Base-by-base conservation (phyloP, 2,888 invertebrate genomes). In the Aphidoletes aphidimyza region DNA sequence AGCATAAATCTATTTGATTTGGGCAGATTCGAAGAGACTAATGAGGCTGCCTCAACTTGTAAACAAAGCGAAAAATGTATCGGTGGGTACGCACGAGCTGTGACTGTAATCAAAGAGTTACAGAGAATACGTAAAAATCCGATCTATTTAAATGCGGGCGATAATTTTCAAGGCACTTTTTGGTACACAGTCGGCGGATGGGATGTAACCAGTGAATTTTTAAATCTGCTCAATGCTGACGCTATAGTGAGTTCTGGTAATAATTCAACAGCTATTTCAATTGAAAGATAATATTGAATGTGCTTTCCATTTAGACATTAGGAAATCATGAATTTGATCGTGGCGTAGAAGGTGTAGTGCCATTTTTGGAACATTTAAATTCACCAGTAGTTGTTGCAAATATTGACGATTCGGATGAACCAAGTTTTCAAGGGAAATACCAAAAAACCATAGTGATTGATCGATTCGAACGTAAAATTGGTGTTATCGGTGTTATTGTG, bases 311-410 rank as follows among this genome's bases (percentile, higher is more conserved):
- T 22, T 88, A 96, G 96, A 94, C 94, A 0, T 88, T 96, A 11
- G 96, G 96, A 0, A 96, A 96, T 89, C 96, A 97, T 87, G 97
- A 97, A 89, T 97, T 97, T 87, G 97, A 97, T 88, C 92, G 94
- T 87, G 93, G 92, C 2, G 90, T 96, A 0, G 92, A 90, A 14
- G 96, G 95, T 0, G 89, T 96, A 0, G 91, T 94, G 0, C 95
- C 95, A 0, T 96, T 95, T 88, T 88, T 97, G 59, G 89, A 93
- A 86, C 89, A 89, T 0, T 88, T 95, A 14, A 90, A 93, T 0
- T 92, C 94, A 0, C 93, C 94, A 0, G 92, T 95, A 88, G 89
- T 96, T 59, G 94, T 94, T 6, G 92, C 94, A 45, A 97, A 97
- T 87, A 94, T 97, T 84, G 94, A 96, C 88, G 92, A 92, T 8